Base-by-base conservation (phyloP, 2,113 vertebrate species). In the Channa maculata region DNA sequence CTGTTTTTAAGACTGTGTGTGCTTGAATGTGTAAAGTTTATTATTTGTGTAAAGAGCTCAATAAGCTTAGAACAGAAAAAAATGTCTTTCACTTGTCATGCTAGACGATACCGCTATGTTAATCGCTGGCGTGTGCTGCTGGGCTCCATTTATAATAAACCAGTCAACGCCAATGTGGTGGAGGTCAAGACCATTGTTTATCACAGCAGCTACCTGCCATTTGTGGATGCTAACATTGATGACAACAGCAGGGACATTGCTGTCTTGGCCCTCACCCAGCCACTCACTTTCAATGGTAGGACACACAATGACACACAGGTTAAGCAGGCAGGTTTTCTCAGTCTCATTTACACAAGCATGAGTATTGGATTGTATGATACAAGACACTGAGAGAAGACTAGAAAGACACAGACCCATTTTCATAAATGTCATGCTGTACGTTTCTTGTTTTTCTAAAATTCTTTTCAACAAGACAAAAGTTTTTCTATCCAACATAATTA, bases 181-280 rank as follows among this genome's bases (percentile, higher is more conserved):
- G 94, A 95, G 58, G 95, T 97, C 64, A 94, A 92, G 81, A 95
- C 95, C 0, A 94, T 97, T 0, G 90, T 97, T 59, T 96, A 96
- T 88, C 96, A 97, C 11, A 94, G 95, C 75, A 96, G 94, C 68
- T 97, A 97, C 76, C 91, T 95, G 80, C 96, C 96, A 52, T 97
- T 97, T 38, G 92, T 95, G 2, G 94, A 96, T n/a, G 88, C 95
- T 5, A 95, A 92, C 88, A 95, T 95, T 0, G 96, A 97, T 5
- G 96, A 97, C 88, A 96, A 96, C 91, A 96, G 96, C 90, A 95
- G 96, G 0, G 96, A 97, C 49, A 97, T 97, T 0, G 96, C 96
- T 0, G 93, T 97, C 34, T 82, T 97, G 61, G 95, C 93, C 13
- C 94, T 97, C 10, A 87, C 92, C 2, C 90, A 91, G 1, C 92